Evolutionary conservation across 2,113 vertebrate species (phyloP).

Genomic region (Eulemur macaco): DNA sequence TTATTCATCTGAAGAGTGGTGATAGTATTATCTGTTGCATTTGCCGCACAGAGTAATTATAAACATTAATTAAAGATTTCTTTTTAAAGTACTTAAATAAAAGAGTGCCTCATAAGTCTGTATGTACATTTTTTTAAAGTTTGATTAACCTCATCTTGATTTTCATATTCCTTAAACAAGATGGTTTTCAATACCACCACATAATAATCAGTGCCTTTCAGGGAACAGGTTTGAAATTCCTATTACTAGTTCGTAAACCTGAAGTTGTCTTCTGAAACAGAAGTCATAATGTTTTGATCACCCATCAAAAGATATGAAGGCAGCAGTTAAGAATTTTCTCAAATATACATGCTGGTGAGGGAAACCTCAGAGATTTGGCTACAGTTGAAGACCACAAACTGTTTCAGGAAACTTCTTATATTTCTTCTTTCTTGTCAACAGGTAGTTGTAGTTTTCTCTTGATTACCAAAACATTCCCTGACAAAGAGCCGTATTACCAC

Average conservation of each 20-base stretch:
- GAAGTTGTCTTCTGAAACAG: constrained; percentile 19
- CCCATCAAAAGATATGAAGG: constrained; percentile 15
- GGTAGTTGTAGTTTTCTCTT: neutral
- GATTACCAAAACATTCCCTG: neutral
- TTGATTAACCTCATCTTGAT: neutral
- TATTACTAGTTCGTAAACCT: neutral
- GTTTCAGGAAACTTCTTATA: neutral
- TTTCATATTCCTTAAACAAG: neutral
- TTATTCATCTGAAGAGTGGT: neutral
- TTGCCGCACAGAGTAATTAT: neutral
- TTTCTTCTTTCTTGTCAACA: constrained; percentile 42
- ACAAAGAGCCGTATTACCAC: constrained; percentile 45
- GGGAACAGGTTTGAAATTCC: neutral
- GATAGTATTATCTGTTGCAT: neutral
- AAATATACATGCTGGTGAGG: neutral
- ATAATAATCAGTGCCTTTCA: neutral
- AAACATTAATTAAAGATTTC: neutral
- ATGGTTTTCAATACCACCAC: neutral
- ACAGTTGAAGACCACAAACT: neutral
- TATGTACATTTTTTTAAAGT: neutral
- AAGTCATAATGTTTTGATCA: constrained; percentile 55
- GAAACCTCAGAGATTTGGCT: neutral
- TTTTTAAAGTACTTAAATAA: neutral
- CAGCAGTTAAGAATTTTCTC: constrained; percentile 29
- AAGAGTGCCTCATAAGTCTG: neutral